These are phyloP conservation scores for Eupithecia insigniata DNA, from an alignment of 2,888 invertebrate species.

Conservation along the genomic window DNA sequence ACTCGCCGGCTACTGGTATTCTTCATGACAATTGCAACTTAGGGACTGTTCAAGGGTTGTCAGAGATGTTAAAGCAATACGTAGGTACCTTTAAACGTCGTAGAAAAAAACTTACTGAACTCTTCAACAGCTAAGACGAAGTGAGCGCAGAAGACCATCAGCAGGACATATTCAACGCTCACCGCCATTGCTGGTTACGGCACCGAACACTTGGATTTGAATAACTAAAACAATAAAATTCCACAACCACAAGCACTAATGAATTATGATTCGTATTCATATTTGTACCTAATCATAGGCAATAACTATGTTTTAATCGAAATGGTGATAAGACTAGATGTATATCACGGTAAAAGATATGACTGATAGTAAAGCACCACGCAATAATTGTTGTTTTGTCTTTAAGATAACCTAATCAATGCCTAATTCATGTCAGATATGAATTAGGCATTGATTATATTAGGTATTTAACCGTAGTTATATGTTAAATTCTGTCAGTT, in stretches of 20 bases:
- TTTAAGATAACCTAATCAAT: background rate
- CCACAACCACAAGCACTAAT: background rate
- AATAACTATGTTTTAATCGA: slow-evolving; percentile 8
- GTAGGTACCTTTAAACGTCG: background rate
- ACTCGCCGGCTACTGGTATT: background rate
- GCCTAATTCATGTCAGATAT: background rate
- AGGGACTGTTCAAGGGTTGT: background rate
- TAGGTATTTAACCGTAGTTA: too few relatives aligned
- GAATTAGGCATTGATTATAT: too few relatives aligned
- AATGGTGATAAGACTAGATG: slow-evolving; percentile 2
- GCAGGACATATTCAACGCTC: slow-evolving; percentile 31
- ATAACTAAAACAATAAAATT: slow-evolving; percentile 31
- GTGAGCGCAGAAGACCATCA: slow-evolving; percentile 41
- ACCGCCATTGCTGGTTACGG: slow-evolving; percentile 28
- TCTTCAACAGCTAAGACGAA: slow-evolving; percentile 50
- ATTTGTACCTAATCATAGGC: background rate
- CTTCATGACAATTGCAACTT: background rate
- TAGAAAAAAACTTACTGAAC: slow-evolving; percentile 56
- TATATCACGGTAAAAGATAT: background rate
- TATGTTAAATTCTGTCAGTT: too few relatives aligned
- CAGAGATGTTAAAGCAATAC: background rate
- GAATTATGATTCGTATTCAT: background rate
- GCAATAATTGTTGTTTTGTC: background rate
- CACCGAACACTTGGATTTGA: slow-evolving; percentile 10
- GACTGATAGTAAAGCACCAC: slow-evolving; percentile 1